Base-by-base conservation (phyloP, 37 sponge, comb jelly and placozoan genomes). In the Axinella damicornis region DNA sequence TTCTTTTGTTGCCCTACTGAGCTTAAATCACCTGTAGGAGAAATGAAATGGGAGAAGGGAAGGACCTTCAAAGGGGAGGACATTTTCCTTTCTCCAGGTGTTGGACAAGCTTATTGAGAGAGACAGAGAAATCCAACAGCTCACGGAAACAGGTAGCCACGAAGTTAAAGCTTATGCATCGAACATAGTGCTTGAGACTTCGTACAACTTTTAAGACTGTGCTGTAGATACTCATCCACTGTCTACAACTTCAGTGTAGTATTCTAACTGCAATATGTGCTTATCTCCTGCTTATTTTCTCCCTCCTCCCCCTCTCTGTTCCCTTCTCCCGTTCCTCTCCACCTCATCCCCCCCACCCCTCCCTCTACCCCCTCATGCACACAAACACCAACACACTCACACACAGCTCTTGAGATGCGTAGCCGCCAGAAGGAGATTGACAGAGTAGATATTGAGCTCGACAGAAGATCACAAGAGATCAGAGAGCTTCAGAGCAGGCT, bases 401-500 rank as follows among this genome's bases (percentile, higher is more conserved):
- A 67, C 30, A 46, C 53, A 91, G 92, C 88, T 16, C 5, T 74
- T 21, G 76, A 87, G 76, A 87, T 87, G 92, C 53, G 84, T 17
- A 64, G 25, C 14, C 17, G 66, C 5, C 80, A 87, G 64, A 24
- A 65, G 31, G 87, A 90, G 46, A 65, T 94, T 19, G 65, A 53
- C n/a, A 46, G 76, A 53, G 73, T 84, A 20, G 87, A 80, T 31
- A 60, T 27, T 12, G 83, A 94, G 58, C 54, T 94, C 40, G 87
- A 86, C 17, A 66, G 41, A 37, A 69, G 74, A 27, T 75, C 57
- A 20, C 59, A 57, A 32, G 90, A 89, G 24, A 72, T 90, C 13
- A 33, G 61, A 12, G 73, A 79, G 14, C 76, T 94, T 14, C 94
- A 94, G 34, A 62, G 66, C 17, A 89, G 74, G 62, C 84, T 94